These are phyloP conservation scores for Margaritifera margaritifera DNA, from an alignment of 2,888 invertebrate genomes.

Conservation along the genomic window DNA sequence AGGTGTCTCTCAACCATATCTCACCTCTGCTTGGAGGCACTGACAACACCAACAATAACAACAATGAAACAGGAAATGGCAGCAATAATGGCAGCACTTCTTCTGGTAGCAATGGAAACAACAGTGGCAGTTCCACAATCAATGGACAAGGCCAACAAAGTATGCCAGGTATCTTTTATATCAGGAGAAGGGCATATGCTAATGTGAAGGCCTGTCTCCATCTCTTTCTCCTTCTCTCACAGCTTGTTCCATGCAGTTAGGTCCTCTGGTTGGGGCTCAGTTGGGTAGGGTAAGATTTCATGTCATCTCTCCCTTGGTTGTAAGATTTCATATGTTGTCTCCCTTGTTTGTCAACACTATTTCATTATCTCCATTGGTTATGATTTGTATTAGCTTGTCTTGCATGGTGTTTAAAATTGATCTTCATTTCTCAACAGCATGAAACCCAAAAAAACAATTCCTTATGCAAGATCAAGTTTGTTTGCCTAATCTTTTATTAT, in stretches of 20 bases:
- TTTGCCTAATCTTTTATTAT: too few relatives aligned
- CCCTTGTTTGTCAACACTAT: too few relatives aligned
- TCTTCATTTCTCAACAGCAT: too few relatives aligned
- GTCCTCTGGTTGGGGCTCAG: too few relatives aligned
- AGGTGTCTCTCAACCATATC: slow-evolving; percentile 94
- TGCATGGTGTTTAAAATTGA: too few relatives aligned
- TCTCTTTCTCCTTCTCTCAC: slow-evolving; percentile 3
- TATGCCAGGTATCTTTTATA: slow-evolving; percentile 49
- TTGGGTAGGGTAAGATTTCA: too few relatives aligned
- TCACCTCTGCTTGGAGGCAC: slow-evolving; percentile 88
- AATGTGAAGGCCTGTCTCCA: background rate
- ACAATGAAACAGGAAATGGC: slow-evolving; percentile 38
- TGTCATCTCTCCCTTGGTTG: too few relatives aligned
- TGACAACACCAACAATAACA: slow-evolving; percentile 65
- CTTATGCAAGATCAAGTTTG: too few relatives aligned
- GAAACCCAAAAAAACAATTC: too few relatives aligned
- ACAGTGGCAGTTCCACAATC: slow-evolving; percentile 9
- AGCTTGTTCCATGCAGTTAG: background rate
- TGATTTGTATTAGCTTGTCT: too few relatives aligned
- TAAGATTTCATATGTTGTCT: too few relatives aligned
- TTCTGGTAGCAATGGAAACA: slow-evolving; percentile 33
- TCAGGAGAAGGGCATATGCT: background rate
- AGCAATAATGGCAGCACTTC: slow-evolving; percentile 36
- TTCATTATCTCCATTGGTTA: too few relatives aligned
- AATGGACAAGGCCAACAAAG: slow-evolving; percentile 47